These are phyloP conservation scores for Siphonodentalium dalli DNA, from an alignment of 2,888 invertebrate genomes.

Conservation along the genomic window DNA sequence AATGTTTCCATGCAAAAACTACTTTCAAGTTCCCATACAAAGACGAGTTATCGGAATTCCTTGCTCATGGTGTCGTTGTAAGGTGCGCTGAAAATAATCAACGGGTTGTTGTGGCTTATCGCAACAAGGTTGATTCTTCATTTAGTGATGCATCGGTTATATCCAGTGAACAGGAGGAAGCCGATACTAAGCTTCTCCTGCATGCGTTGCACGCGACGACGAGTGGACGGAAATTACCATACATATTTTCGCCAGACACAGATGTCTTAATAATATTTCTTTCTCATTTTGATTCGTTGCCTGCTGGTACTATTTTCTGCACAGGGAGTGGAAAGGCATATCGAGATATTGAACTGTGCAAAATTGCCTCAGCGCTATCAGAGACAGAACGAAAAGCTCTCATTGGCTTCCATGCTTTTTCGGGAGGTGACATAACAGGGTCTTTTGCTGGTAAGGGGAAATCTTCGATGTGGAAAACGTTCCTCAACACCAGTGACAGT, in stretches of 20 bases:
- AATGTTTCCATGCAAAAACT: constrained; percentile 4
- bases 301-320: too few species aligned
- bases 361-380: not conserved
- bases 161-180: constrained; percentile 3
- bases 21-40: constrained; percentile 10
- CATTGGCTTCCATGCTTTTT: constrained; percentile 3
- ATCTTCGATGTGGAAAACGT: too few species aligned
- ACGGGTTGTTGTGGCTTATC: too few species aligned
- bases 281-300: not conserved
- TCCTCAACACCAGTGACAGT: too few species aligned
- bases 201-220: constrained; percentile 5
- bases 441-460: constrained; percentile 5
- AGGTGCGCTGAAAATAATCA: too few species aligned
- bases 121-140: too few species aligned
- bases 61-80: not conserved
- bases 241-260: constrained; percentile 2
- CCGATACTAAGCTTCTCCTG: constrained; percentile 1
- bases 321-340: too few species aligned
- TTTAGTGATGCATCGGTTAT: not conserved
- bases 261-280: constrained; percentile 3
- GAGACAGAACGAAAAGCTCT: too few species aligned
- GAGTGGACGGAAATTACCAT: not conserved
- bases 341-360: not conserved
- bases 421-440: constrained; percentile 6
- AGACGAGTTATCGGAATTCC: constrained; percentile 5